These are phyloP conservation scores for Fragum fragum DNA, from an alignment of 2,888 invertebrate species.

Conservation along the genomic window DNA sequence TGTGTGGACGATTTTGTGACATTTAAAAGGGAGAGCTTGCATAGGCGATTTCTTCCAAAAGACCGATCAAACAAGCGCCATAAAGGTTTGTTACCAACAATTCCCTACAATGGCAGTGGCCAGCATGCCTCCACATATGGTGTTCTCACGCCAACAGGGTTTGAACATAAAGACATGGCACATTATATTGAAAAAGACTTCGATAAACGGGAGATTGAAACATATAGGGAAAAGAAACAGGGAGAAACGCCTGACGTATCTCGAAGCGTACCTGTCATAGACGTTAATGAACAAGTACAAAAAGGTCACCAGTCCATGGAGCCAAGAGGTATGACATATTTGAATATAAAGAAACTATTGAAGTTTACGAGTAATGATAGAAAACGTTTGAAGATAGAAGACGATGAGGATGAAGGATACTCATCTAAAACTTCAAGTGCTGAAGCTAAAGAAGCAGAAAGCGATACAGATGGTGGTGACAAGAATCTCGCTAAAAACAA, in stretches of 20 bases:
- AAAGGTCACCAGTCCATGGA: not conserved
- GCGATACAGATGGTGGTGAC: slow-evolving; percentile 40
- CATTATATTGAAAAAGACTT: slow-evolving; percentile 25
- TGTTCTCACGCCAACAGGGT: slow-evolving; percentile 41
- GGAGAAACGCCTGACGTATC: not conserved
- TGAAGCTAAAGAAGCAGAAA: slow-evolving; percentile 44
- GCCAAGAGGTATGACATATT: slow-evolving; percentile 37
- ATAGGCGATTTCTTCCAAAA: slow-evolving; percentile 38
- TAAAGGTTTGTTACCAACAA: not conserved
- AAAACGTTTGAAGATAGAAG: slow-evolving; percentile 38
- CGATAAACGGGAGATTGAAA: slow-evolving; percentile 34
- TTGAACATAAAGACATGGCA: slow-evolving; percentile 25
- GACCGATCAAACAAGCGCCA: slow-evolving; percentile 7
- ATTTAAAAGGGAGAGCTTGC: slow-evolving; percentile 51
- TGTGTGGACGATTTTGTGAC: slow-evolving; percentile 48
- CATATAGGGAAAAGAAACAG: slow-evolving; percentile 42
- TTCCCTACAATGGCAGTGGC: not conserved
- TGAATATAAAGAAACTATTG: slow-evolving; percentile 55
- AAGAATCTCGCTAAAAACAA: slow-evolving; percentile 37
- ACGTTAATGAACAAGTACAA: slow-evolving; percentile 7
- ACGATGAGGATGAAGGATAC: slow-evolving; percentile 67
- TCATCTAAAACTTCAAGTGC: slow-evolving; percentile 67
- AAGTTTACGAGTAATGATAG: slow-evolving; percentile 54
- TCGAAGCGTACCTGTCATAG: not conserved
- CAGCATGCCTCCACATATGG: slow-evolving; percentile 19